A percentile compares a stretch with the other conserved stretches of the same genome.
Evolutionary conservation across 2,113 vertebrate species (phyloP).

Genomic region (Dermatemys mawii): DNA sequence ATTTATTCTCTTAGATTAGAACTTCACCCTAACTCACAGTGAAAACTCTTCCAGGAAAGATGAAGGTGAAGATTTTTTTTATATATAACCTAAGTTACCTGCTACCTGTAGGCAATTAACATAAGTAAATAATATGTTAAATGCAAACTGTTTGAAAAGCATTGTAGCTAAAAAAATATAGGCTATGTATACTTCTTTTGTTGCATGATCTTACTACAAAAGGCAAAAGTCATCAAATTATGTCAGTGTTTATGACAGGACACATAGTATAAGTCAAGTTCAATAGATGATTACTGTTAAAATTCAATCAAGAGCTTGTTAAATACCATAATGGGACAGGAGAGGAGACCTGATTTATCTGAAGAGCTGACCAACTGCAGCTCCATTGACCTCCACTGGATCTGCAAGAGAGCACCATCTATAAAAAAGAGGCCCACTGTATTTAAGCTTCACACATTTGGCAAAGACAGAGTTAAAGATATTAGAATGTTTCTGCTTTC

Average conservation of each 20-base stretch:
- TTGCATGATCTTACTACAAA: background rate
- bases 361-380: background rate
- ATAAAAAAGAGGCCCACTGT: background rate
- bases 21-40: background rate
- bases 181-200: background rate
- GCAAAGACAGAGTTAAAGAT: background rate
- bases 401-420: background rate
- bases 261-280: rapidly evolving
- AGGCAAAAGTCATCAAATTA: background rate
- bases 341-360: background rate
- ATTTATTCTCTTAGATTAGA: background rate
- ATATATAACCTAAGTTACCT: background rate
- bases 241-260: background rate
- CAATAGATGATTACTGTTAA: background rate
- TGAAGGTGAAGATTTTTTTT: rapidly evolving
- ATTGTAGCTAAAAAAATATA: background rate
- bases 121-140: background rate
- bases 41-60: background rate
- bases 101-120: background rate
- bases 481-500: background rate
- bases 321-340: background rate
- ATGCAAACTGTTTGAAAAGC: background rate
- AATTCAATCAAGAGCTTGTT: background rate
- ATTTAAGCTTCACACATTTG: background rate
- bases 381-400: background rate